Evolutionary conservation across 2,797 vertebrate genomes (phyloP), one percentile per base, ranked within the genome.

Genomic region (Dryobates pubescens): DNA sequence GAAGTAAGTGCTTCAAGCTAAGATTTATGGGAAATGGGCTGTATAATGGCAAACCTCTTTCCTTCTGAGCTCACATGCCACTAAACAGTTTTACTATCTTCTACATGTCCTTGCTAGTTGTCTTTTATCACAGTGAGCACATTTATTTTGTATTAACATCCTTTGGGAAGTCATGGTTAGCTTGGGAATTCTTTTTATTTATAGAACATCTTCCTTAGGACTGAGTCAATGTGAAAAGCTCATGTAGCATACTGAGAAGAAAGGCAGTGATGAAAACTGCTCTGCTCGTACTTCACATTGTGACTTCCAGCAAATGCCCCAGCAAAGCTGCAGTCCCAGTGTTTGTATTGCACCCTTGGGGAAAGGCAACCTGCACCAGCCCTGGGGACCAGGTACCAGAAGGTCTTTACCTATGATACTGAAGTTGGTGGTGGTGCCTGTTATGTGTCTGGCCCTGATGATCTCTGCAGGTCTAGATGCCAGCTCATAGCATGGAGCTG

Each of bases 1-100:
- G 68, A 76, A 76, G 47, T 62, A 74, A 88, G 20, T 68, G 74
- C 53, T 94, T 70, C 79, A 49, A 74, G 77, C 36, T 73, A 89
- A 70, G 68, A 56, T 91, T 95, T 83, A 83, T 71, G 64, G 67
- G 71, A 95, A 95, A 91, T 34, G 38, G 36, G 72, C 76, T 90
- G 16, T 62, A 76, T 83, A 90, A 68, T 71, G 67, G 68, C 93
- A 95, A 62, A 91, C 59, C 70, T 79, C 90, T 54, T 90, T 73
- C 64, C 49, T 80, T 82, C 84, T 43, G 61, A 88, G 76, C 54
- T 86, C 85, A 87, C 3, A 2, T 58, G 73, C 49, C 69, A 47
- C 49, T 86, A 2, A 87, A 72, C 30, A n/a, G 54, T 67, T 86
- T 86, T 83, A 61, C 45, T 64, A 29, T 61, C 20, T 90, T 83